Evolutionary conservation across 2,797 vertebrate species (phyloP).

Genomic region (Hybognathus amarus): DNA sequence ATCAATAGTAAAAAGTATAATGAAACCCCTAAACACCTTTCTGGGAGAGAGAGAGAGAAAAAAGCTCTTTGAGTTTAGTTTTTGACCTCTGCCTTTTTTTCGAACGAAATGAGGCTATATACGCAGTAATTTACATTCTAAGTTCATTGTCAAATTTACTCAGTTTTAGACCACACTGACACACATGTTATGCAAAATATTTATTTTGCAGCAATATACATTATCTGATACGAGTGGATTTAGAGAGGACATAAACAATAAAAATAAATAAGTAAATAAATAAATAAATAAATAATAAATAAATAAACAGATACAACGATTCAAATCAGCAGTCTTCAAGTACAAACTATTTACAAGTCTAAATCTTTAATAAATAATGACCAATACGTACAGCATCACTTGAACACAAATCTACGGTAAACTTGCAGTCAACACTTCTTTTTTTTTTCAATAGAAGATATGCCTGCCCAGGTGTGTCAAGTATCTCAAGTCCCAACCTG

Average conservation of each 20-base stretch:
- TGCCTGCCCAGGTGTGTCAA: constrained; percentile 52
- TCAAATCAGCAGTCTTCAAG: constrained; percentile 51
- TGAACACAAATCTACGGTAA: constrained; percentile 54
- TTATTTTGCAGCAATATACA: constrained; percentile 69
- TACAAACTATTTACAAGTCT: constrained; percentile 54
- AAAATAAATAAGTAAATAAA: constrained; percentile 66
- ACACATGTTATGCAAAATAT: constrained; percentile 74
- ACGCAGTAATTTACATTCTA: not conserved
- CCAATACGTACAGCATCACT: constrained; percentile 37
- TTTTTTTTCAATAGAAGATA: constrained; percentile 1
- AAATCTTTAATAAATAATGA: constrained; percentile 55
- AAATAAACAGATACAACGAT: constrained; percentile 68
- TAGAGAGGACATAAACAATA: constrained; percentile 53
- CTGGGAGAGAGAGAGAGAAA: not conserved
- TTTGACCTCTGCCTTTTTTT: not conserved
- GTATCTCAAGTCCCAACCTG: constrained; percentile 50
- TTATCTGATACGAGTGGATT: constrained; percentile 58
- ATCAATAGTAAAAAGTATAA: not conserved
- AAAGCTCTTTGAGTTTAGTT: not conserved
- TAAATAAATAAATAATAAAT: constrained; percentile 69
- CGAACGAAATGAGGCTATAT: not conserved
- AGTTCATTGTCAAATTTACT: constrained; percentile 17
- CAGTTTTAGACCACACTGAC: constrained; percentile 18
- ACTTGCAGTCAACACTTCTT: constrained; percentile 35
- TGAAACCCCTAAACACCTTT: not conserved